Percentiles rank a stretch among this genome's conserved stretches.
Conservation (phyloP, 2,113 vertebrate species). For the Ploceus nigricollis region DNA sequence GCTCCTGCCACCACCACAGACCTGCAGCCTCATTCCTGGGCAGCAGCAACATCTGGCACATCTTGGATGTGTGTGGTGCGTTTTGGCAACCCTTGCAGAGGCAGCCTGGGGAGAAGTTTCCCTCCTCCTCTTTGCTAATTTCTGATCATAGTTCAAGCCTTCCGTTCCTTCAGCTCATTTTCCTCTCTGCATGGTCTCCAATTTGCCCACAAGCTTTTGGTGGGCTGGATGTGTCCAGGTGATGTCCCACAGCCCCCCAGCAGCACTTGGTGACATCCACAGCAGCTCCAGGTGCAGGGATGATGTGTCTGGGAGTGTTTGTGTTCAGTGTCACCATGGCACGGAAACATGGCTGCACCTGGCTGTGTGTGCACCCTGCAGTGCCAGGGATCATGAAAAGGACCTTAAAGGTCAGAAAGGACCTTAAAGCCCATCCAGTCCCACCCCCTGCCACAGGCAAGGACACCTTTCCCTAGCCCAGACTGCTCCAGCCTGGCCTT, state of each 20-base stretch:
- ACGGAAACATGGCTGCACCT: neutral
- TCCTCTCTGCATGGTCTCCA: neutral
- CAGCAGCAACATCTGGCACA: slow-evolving; percentile 50
- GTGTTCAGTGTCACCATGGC: neutral
- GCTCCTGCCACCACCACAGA: slow-evolving; percentile 7
- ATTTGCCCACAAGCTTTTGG: neutral
- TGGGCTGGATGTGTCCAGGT: neutral
- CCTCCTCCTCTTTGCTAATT: neutral
- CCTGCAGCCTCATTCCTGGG: slow-evolving; percentile 12
- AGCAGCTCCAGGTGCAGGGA: neutral
- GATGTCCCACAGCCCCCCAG: neutral
- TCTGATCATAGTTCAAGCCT: neutral
- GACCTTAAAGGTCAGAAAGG: neutral
- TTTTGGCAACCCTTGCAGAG: slow-evolving; percentile 18
- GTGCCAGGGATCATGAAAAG: neutral
- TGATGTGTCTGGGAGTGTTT: neutral
- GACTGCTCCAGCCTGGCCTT: rapidly evolving
- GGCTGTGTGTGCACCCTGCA: neutral
- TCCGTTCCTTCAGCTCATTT: rapidly evolving
- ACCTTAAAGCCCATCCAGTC: neutral
- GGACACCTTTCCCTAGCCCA: neutral
- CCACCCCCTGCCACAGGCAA: neutral
- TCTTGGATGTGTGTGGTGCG: neutral
- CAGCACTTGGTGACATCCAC: neutral
- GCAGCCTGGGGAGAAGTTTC: neutral